A percentile compares a stretch with the other conserved stretches of the same genome.
Conservation (phyloP, 1,140 invertebrate genomes). For the Mamestra configurata region DNA sequence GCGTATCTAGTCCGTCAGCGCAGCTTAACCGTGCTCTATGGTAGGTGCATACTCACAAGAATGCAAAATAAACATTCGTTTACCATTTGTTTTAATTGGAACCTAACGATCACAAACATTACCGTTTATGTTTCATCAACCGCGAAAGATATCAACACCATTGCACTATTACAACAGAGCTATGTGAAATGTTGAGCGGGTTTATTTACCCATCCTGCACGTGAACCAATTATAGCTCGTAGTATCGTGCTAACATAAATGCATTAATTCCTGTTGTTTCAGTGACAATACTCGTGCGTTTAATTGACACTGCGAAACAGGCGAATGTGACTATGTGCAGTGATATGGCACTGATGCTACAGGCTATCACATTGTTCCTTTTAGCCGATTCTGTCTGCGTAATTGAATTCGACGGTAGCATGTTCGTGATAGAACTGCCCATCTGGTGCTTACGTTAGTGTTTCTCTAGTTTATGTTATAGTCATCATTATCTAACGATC, state of each 20-base stretch:
- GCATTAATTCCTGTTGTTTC: not conserved
- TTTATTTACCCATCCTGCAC: conserved; percentile 9
- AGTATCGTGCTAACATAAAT: not conserved
- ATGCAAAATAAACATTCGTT: not conserved
- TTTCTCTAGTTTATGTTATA: not conserved
- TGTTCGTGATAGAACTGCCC: not conserved
- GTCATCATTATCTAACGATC: not conserved
- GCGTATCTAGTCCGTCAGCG: too few species aligned
- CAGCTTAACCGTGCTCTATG: too few species aligned
- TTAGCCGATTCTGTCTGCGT: not conserved
- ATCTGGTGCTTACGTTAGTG: conserved; percentile 6
- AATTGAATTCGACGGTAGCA: not conserved
- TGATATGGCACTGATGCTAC: not conserved
- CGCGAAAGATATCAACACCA: not conserved
- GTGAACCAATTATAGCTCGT: not conserved
- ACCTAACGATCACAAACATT: conserved; percentile 12
- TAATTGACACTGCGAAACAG: not conserved
- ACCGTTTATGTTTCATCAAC: conserved; percentile 26
- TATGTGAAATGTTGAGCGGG: conserved; percentile 18
- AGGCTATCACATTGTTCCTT: not conserved
- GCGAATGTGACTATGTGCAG: not conserved
- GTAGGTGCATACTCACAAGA: not conserved
- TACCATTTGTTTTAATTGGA: conserved; percentile 2
- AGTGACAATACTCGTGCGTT: not conserved
- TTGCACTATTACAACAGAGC: not conserved